Conservation (phyloP, 2,888 invertebrate genomes). For the Drosophila kokeensis region DNA sequence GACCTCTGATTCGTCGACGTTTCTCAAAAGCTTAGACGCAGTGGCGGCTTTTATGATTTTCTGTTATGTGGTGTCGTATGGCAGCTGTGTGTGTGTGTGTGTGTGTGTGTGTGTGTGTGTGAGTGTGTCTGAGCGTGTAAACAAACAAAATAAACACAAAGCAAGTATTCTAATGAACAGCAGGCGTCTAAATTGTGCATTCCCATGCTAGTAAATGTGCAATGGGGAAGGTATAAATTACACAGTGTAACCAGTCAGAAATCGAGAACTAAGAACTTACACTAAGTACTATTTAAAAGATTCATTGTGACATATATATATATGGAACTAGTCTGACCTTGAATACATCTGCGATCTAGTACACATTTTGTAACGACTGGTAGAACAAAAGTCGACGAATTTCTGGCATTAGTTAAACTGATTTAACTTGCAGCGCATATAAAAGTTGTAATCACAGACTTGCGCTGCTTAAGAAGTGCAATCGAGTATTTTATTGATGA, state of each 20-base stretch:
- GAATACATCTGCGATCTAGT: not conserved
- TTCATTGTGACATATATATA: not conserved
- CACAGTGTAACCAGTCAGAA: conserved; percentile 2
- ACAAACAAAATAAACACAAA: conserved; percentile 29
- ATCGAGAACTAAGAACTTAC: conserved; percentile 7
- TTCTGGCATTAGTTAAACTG: not conserved
- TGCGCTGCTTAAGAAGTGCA: not conserved
- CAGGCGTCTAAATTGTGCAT: conserved; percentile 7
- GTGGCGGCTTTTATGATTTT: conserved; percentile 18
- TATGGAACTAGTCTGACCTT: not conserved
- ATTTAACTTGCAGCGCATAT: not conserved
- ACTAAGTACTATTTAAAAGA: not conserved
- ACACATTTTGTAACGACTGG: not conserved
- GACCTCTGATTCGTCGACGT: not conserved
- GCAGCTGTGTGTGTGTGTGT: conserved; percentile 23
- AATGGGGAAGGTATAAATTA: conserved; percentile 2
- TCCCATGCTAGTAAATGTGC: not conserved
- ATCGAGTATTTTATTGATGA: not conserved
- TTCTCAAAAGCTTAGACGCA: conserved; percentile 18
- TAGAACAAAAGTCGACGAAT: not conserved
- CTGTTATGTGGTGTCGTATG: conserved; percentile 32
- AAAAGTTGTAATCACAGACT: not conserved
- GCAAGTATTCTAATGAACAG: conserved; percentile 35
- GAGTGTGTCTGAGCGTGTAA: no score
- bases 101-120: no score